Evolutionary conservation across 2,797 vertebrate species (phyloP), one percentile per base, ranked within the genome.

Genomic region (Eurystomus glaucurus): DNA sequence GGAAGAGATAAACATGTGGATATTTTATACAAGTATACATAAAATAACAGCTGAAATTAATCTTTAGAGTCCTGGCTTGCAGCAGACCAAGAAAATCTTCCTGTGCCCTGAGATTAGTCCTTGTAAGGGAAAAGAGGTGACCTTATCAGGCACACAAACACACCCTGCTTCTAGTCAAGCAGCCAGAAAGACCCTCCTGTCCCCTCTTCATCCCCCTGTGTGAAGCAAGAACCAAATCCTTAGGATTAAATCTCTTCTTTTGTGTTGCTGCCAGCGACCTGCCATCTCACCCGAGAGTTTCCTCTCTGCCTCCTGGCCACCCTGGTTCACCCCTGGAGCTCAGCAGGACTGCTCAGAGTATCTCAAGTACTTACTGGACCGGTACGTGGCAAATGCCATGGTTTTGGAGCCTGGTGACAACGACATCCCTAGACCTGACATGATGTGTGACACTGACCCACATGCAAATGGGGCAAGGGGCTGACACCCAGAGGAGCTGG

Each of bases 311-410:
- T 99, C 98, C 39, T 98, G 98, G 98, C 98, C 98, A 1, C 98
- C 98, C 41, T 99, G 98, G 98, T 99, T 99, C 96, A 98, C 98
- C 22, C 98, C 98, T 0, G 98, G 98, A 5, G 98, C 98, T 71
- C 98, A 99, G 93, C 98, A 99, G 91, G 98, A 99, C 97, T 99
- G 98, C 95, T 99, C 98, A 0, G 98, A 99, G 88, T 99, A 99
- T 77, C 98, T 99, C 85, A 99, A 99, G 88, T 99, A 99, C 79
- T 93, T 99, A 71, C 97, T 99, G 71, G 98, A 99, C 96, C 95
- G 98, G 98, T 99, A 96, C 2, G 98, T 95, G 81, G 66, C 0
- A 25, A 62, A 26, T 1, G 0, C 20, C 0, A 0, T 33, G 45
- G n/a, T 35, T 91, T 48, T 0, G 0, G 39, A 83, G 35, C 29